Evolutionary conservation across 2,888 invertebrate species (phyloP).

Genomic region (Trimorus sp.): DNA sequence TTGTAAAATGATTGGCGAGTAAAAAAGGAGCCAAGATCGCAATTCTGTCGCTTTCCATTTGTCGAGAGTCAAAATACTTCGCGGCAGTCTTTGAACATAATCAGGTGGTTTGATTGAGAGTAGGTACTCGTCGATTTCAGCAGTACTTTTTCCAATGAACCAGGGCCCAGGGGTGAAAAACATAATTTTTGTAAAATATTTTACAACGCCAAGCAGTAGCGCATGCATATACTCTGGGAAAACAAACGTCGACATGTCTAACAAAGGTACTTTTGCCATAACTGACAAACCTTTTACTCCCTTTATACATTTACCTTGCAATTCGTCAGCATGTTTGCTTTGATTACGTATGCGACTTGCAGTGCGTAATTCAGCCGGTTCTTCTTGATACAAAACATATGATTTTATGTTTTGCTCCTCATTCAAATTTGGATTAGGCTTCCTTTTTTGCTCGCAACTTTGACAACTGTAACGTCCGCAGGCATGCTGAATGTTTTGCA

Average conservation of each 20-base stretch:
- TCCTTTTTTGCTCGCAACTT: constrained; percentile 16
- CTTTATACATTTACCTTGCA: not conserved
- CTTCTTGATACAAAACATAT: constrained; percentile 30
- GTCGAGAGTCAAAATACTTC: not conserved
- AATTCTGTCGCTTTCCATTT: constrained; percentile 33
- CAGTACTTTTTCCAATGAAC: constrained; percentile 3
- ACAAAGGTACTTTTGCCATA: constrained; percentile 11
- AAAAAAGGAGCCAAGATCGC: constrained; percentile 17
- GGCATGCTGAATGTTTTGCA: constrained; percentile 23
- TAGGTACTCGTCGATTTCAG: constrained; percentile 14
- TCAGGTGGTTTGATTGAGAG: constrained; percentile 9
- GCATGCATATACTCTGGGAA: constrained; percentile 41
- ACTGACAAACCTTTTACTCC: constrained; percentile 26
- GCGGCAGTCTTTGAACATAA: constrained; percentile 16
- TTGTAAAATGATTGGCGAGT: constrained; percentile 25
- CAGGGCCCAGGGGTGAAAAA: constrained; percentile 12
- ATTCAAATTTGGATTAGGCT: not conserved
- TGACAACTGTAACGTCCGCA: constrained; percentile 2
- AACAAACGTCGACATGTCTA: constrained; percentile 19
- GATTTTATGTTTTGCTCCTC: constrained; percentile 3
- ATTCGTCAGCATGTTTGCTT: constrained; percentile 17
- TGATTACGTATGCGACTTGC: constrained; percentile 19
- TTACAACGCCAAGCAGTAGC: constrained; percentile 15
- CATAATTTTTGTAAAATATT: constrained; percentile 3
- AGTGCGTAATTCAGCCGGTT: constrained; percentile 23